Evolutionary conservation across 1,140 invertebrate genomes (phyloP).

Genomic region (Diprion similis): DNA sequence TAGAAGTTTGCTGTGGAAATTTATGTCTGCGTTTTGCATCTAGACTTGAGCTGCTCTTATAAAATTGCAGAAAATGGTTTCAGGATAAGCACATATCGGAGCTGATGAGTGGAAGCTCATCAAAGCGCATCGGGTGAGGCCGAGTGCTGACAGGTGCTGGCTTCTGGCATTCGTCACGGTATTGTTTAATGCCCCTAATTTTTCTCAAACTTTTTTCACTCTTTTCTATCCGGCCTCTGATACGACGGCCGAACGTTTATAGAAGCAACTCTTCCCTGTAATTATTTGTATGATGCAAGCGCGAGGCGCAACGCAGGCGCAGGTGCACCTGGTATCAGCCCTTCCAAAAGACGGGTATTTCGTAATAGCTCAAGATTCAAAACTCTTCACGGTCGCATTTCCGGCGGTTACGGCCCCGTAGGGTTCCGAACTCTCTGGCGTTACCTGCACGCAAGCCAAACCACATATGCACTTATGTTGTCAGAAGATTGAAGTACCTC

Average conservation of each 20-base stretch:
- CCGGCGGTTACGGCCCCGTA: background rate
- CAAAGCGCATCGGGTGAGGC: background rate
- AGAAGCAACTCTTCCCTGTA: background rate
- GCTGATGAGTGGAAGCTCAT: no score
- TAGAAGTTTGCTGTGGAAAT: no score
- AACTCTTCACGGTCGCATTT: slow-evolving; percentile 1
- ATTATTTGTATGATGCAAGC: background rate
- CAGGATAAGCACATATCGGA: no score
- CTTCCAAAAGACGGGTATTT: background rate
- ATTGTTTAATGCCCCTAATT: background rate
- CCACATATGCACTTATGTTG: no score
- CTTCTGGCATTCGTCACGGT: background rate
- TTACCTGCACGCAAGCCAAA: no score
- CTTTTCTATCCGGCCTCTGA: background rate
- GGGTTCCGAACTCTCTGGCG: background rate
- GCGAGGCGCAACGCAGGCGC: background rate
- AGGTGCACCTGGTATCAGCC: background rate
- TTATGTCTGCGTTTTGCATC: no score
- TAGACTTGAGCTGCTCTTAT: no score
- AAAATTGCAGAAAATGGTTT: no score
- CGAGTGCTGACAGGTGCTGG: background rate
- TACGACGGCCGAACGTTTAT: background rate
- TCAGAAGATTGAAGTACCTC: no score
- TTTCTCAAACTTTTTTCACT: background rate
- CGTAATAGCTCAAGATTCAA: background rate